Evolutionary conservation across 2,797 vertebrate species (phyloP).

Genomic region (Sebastes vulpes): DNA sequence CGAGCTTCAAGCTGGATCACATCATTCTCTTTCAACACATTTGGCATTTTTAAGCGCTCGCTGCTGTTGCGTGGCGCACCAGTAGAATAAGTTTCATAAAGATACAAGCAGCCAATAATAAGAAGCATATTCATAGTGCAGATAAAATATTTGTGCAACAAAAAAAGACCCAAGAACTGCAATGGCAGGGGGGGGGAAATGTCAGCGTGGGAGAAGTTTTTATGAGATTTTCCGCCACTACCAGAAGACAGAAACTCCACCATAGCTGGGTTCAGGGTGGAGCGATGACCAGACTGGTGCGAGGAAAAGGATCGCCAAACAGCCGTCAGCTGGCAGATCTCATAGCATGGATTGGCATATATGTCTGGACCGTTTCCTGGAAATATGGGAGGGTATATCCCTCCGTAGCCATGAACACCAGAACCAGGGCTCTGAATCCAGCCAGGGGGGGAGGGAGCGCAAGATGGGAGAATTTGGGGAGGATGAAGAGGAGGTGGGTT

Average conservation of each 20-base stretch:
- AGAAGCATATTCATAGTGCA: conserved; percentile 2
- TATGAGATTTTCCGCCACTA: conserved; percentile 3
- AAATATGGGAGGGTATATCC: conserved; percentile 67
- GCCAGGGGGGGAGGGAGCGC: conserved; percentile 13
- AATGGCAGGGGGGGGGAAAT: neutral
- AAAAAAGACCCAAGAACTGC: neutral
- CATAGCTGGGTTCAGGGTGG: conserved; percentile 14
- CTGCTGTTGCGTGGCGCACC: conserved; percentile 5
- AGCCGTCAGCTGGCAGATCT: conserved; percentile 56
- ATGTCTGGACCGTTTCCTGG: conserved; percentile 57
- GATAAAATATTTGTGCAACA: conserved; percentile 1
- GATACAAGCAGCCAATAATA: conserved; percentile 5
- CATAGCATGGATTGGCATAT: conserved; percentile 30
- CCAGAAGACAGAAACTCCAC: neutral
- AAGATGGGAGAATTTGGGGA: conserved; percentile 29
- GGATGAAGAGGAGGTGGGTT: neutral
- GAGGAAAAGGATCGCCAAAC: conserved; percentile 35
- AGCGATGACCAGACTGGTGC: conserved; percentile 45
- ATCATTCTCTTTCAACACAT: conserved; percentile 48
- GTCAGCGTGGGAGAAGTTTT: neutral
- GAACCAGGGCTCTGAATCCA: conserved; percentile 18
- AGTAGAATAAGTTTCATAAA: conserved; percentile 7
- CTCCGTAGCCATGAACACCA: conserved; percentile 18
- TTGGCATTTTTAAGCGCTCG: conserved; percentile 50
- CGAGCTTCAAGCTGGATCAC: conserved; percentile 44